These are phyloP conservation scores for Habrosyne pyritoides DNA, from an alignment of 2,888 invertebrate genomes.

Conservation along the genomic window DNA sequence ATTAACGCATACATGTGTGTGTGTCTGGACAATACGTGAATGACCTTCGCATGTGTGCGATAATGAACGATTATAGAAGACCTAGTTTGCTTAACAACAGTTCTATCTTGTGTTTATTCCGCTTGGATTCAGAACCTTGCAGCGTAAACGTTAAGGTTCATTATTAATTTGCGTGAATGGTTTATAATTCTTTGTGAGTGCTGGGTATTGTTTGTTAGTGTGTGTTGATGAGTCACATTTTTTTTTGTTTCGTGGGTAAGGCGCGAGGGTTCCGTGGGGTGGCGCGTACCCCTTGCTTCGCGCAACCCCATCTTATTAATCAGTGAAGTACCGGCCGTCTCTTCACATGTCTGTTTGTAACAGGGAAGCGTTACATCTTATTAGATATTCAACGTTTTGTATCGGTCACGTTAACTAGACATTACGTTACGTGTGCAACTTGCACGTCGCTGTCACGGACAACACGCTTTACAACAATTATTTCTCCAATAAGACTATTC, in stretches of 20 bases:
- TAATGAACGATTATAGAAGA: slow-evolving; percentile 83
- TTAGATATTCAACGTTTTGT: slow-evolving; percentile 55
- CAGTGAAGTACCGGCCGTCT: slow-evolving; percentile 82
- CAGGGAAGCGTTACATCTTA: slow-evolving; percentile 65
- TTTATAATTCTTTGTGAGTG: slow-evolving; percentile 37
- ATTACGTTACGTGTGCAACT: slow-evolving; percentile 2
- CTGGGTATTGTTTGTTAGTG: slow-evolving; percentile 70
- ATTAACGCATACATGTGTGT: slow-evolving; percentile 80
- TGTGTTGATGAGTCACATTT: slow-evolving; percentile 85
- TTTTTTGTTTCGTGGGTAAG: slow-evolving; percentile 84
- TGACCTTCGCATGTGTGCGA: slow-evolving; percentile 71
- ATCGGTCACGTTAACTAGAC: neutral
- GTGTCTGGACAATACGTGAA: slow-evolving; percentile 74
- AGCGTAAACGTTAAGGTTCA: slow-evolving; percentile 61
- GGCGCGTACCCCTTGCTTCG: slow-evolving; percentile 75
- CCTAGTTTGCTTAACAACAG: slow-evolving; percentile 67
- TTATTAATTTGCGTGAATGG: slow-evolving; percentile 54
- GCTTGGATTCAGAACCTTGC: slow-evolving; percentile 57
- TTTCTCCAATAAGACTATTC: too few species aligned
- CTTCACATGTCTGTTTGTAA: slow-evolving; percentile 79
- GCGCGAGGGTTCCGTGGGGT: slow-evolving; percentile 79
- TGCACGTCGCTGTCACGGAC: slow-evolving; percentile 15
- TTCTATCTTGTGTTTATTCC: slow-evolving; percentile 45
- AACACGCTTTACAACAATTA: too few species aligned
- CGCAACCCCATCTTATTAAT: slow-evolving; percentile 84